Percentiles rank a stretch among this genome's conserved stretches.
Conservation (phyloP, 2,888 invertebrate genomes). For the Drosophila kanekoi region DNA sequence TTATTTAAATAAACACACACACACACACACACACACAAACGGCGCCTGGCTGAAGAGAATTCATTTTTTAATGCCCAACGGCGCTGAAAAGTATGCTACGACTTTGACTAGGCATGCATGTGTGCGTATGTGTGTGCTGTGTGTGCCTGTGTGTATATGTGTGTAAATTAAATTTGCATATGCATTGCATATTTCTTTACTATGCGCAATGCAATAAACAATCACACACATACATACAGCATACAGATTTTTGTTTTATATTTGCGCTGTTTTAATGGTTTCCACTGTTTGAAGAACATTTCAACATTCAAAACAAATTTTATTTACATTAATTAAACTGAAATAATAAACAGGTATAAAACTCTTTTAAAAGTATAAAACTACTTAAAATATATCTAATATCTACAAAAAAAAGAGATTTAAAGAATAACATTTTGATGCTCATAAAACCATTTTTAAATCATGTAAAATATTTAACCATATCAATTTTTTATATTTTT, state of each 20-base stretch:
- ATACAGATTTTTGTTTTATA: conserved; percentile 32
- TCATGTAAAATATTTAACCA: background rate
- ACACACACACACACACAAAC: conserved; percentile 19
- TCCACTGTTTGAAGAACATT: conserved; percentile 18
- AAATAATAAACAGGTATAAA: background rate
- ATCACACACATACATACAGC: conserved; percentile 28
- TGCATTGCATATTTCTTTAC: conserved; percentile 66
- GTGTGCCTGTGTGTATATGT: conserved; percentile 8
- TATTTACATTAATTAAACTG: background rate
- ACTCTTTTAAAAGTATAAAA: too few species aligned
- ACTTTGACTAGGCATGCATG: conserved; percentile 27
- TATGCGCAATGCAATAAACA: conserved; percentile 60
- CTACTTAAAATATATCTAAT: too few species aligned
- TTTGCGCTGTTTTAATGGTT: conserved; percentile 12
- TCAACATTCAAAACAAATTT: background rate
- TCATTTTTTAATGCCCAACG: conserved; percentile 61
- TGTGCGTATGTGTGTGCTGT: background rate
- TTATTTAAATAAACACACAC: conserved; percentile 62
- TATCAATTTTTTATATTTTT: too few species aligned
- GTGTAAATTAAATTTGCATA: conserved; percentile 76
- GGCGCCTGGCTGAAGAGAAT: conserved; percentile 28
- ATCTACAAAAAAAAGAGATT: too few species aligned
- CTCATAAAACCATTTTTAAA: too few species aligned
- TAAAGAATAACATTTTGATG: too few species aligned
- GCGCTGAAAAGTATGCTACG: conserved; percentile 72